A percentile compares a stretch with the other conserved stretches of the same genome.
These are phyloP conservation scores for Tenebrio molitor DNA, from an alignment of 1,140 invertebrate species.

Conservation along the genomic window DNA sequence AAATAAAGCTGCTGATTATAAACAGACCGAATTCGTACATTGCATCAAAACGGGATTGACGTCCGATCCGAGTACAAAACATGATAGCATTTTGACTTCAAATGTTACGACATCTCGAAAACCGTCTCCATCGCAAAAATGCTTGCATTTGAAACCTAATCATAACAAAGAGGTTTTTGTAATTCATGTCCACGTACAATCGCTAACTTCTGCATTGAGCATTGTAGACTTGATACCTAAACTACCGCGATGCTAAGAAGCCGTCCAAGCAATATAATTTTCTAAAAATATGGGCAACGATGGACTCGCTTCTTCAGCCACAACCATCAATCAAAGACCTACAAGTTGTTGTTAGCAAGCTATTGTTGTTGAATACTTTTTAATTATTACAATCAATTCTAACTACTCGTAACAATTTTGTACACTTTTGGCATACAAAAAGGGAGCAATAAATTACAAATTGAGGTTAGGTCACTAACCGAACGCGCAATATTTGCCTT, in stretches of 20 bases:
- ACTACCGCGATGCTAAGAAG: conserved; percentile 17
- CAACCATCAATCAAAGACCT: conserved; percentile 4
- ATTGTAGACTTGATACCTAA: background rate
- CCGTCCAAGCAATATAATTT: conserved; percentile 31
- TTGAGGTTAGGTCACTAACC: conserved; percentile 35
- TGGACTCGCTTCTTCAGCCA: conserved; percentile 24
- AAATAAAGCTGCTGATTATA: background rate
- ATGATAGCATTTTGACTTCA: background rate
- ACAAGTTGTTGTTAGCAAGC: conserved; percentile 3
- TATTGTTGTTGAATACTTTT: conserved; percentile 3
- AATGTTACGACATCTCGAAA: background rate
- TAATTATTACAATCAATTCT: conserved; percentile 40
- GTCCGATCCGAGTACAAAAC: background rate
- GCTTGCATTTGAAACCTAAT: conserved; percentile 11
- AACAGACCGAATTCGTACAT: background rate
- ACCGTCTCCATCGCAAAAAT: conserved; percentile 17
- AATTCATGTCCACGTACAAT: conserved; percentile 21
- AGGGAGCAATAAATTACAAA: conserved; percentile 41
- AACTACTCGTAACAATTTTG: conserved; percentile 38
- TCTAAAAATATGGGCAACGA: background rate
- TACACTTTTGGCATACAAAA: conserved; percentile 36
- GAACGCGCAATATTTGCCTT: conserved; percentile 41
- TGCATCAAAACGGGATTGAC: no score
- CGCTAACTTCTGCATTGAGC: conserved; percentile 6
- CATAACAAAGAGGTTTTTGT: conserved; percentile 11